Conservation (phyloP, 2,888 invertebrate genomes). For the Trypoxylon attenuatum region DNA sequence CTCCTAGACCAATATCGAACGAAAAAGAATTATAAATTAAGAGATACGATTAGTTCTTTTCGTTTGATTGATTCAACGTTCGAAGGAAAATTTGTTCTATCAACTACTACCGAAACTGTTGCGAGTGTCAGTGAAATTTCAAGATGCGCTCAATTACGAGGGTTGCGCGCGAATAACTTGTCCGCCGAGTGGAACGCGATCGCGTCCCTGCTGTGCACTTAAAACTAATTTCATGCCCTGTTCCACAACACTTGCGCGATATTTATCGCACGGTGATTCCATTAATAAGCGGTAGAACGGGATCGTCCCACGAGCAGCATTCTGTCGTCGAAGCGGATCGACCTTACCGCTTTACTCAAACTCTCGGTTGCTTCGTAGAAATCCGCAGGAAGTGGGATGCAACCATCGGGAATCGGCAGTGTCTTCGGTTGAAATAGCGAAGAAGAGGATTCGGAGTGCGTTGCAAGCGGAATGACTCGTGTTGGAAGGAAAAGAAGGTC, state of each 20-base stretch:
- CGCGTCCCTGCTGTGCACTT: conserved; percentile 4
- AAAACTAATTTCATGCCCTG: conserved; percentile 13
- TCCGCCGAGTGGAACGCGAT: not conserved
- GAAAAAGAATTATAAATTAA: too few relatives aligned
- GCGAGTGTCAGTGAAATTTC: not conserved
- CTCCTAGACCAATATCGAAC: too few relatives aligned
- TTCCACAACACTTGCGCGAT: conserved; percentile 7
- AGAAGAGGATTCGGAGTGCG: too few relatives aligned
- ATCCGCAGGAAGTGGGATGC: not conserved
- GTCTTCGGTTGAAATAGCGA: too few relatives aligned
- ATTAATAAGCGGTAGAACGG: not conserved
- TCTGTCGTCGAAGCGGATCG: not conserved
- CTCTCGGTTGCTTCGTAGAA: not conserved
- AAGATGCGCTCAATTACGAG: not conserved
- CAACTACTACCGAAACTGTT: too few relatives aligned
- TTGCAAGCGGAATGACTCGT: not conserved
- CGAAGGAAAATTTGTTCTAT: too few relatives aligned
- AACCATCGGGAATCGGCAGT: too few relatives aligned
- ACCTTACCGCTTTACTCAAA: not conserved
- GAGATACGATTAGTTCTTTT: too few relatives aligned
- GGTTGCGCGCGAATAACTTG: not conserved
- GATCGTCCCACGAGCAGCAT: not conserved
- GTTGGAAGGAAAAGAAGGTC: not conserved
- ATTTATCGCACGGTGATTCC: conserved; percentile 16
- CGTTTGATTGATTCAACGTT: too few relatives aligned